These are phyloP conservation scores for Macrostomum lignano DNA, from an alignment of 1,140 invertebrate genomes.

Conservation along the genomic window DNA sequence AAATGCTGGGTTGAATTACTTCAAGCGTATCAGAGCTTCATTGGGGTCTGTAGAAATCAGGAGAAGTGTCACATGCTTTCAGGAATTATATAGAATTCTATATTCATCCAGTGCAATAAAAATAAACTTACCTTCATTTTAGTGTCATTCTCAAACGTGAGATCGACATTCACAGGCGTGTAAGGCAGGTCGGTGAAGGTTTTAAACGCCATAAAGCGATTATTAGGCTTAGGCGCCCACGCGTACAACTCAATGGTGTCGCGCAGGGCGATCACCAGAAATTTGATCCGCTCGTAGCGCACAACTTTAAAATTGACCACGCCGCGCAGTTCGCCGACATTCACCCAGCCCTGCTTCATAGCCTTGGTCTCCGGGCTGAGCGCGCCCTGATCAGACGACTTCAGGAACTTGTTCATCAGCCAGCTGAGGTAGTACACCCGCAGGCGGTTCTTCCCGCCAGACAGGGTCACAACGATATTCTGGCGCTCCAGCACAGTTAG, in stretches of 20 bases:
- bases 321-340: background rate
- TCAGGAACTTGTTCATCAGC: background rate
- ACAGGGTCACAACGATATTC: conserved; percentile 2
- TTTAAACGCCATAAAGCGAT: conserved; percentile 1
- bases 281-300: background rate
- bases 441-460: background rate
- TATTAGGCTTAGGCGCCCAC: conserved; percentile 1
- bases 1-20: too few species aligned
- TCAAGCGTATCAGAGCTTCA: too few species aligned
- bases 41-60: too few species aligned
- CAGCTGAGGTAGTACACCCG: background rate
- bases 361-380: too few species aligned
- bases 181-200: too few species aligned
- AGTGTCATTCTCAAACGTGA: too few species aligned
- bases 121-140: too few species aligned
- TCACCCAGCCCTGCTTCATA: conserved; percentile 1
- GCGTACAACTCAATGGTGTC: conserved; percentile 2
- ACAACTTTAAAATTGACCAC: conserved; percentile 1
- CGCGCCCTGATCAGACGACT: too few species aligned
- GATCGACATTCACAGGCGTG: too few species aligned
- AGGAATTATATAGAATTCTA: too few species aligned
- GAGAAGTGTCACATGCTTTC: too few species aligned
- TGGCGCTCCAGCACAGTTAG: background rate
- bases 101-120: too few species aligned
- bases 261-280: conserved; percentile 1